Conservation (phyloP, 2,888 invertebrate genomes). For the Noctua janthina region DNA sequence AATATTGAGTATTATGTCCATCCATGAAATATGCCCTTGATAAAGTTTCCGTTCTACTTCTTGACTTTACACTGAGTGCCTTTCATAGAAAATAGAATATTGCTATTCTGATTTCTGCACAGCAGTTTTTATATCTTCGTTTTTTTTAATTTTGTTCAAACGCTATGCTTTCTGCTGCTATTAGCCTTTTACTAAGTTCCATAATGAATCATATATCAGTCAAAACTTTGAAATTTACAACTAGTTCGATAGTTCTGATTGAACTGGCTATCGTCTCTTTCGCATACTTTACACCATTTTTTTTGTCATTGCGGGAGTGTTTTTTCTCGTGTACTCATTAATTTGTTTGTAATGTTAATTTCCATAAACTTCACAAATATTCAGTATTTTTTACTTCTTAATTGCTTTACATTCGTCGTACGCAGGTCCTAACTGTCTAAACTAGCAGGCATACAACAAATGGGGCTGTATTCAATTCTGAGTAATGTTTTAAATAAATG, state of each 20-base stretch:
- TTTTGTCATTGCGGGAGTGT: not conserved
- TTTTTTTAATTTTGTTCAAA: not conserved
- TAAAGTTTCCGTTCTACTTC: not conserved
- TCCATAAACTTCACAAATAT: not conserved
- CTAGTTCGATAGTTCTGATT: not conserved
- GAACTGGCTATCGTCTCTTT: not conserved
- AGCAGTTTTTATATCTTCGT: not conserved
- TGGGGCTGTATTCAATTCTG: not conserved
- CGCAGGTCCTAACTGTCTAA: not conserved
- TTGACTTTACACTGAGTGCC: not conserved
- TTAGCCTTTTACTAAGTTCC: too few relatives aligned
- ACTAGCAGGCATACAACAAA: not conserved
- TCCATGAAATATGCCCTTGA: not conserved
- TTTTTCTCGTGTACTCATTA: not conserved
- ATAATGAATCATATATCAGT: too few relatives aligned
- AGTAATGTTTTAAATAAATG: not conserved
- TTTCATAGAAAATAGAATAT: not conserved
- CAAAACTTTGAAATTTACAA: not conserved
- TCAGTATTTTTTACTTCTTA: not conserved
- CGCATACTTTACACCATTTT: not conserved
- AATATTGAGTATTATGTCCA: not conserved
- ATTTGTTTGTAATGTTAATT: not conserved
- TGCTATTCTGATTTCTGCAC: not conserved
- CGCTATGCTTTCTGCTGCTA: not conserved
- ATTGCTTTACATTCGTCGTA: not conserved